A percentile compares a stretch with the other conserved stretches of the same genome.
Conservation (phyloP, 2,888 invertebrate genomes). For the Meiosimyza platycephala region DNA sequence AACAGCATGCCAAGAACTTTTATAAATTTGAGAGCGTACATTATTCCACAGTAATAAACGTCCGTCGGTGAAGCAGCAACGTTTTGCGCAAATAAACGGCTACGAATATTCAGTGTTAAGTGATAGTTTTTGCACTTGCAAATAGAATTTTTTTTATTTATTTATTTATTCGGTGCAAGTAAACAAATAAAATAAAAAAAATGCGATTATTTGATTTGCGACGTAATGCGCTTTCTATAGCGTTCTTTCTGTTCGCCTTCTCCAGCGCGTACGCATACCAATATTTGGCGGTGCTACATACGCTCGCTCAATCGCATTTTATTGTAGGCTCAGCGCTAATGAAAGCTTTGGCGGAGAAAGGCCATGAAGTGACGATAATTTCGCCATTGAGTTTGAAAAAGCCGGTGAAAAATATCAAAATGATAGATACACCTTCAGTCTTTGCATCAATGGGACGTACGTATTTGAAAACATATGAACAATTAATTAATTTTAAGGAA, state of each 20-base stretch:
- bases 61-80: too few species aligned
- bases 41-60: too few species aligned
- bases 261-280: conserved; percentile 50
- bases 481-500: too few species aligned
- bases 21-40: too few species aligned
- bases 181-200: not conserved
- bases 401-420: conserved; percentile 57
- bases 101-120: not conserved
- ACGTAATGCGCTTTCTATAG: not conserved
- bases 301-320: conserved; percentile 55
- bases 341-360: conserved; percentile 61
- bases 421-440: conserved; percentile 44
- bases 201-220: not conserved
- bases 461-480: not conserved
- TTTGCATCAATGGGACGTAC: conserved; percentile 36
- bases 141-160: not conserved
- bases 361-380: conserved; percentile 64
- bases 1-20: too few species aligned
- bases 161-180: not conserved
- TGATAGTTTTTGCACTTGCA: not conserved
- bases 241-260: not conserved
- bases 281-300: conserved; percentile 53
- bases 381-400: conserved; percentile 58
- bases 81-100: too few species aligned
- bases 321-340: conserved; percentile 62